Base-by-base conservation (phyloP, 2,113 vertebrate genomes). In the Lutjanus erythropterus region DNA sequence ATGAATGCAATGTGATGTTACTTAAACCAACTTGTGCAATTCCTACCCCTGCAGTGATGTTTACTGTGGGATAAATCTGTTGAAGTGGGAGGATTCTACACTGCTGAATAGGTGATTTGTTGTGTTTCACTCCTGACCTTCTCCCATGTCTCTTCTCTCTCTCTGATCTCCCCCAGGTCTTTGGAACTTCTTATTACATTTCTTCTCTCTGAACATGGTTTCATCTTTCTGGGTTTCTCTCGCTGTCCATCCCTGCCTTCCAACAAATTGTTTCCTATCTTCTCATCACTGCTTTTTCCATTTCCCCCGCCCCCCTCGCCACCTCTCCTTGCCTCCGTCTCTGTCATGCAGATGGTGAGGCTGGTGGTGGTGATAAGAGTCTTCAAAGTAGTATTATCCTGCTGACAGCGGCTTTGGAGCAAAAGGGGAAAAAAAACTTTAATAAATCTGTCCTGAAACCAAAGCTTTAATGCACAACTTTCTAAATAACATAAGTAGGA, bases 211-310 rank as follows among this genome's bases (percentile, higher is more conserved):
- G 67, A 74, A 74, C 62, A 47, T 33, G 25, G 42, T 60, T 64
- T 53, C 0, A 65, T 83, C 67, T 75, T 23, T 47, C 35, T 42
- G 18, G 18, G 18, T 69, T 41, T 72, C 23, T 62, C 27, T 56
- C 16, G 21, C 33, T 66, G 18, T 71, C 53, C 41, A 18, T 82
- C 41, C 3, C 25, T 47, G 44, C 23, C 50, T n/a, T 58, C 44
- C 39, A 35, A 50, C 71, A 78, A 83, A 85, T 78, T 50, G 62
- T 78, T 59, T 3, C 53, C 46, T 53, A 62, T 74, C 75, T 37
- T 59, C 62, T 81, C 52, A 83, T 83, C 55, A 12, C 39, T 42
- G 16, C 55, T 12, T 49, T 23, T 0, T 46, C 41, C 50, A 27
- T 27, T 5, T 1, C 6, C 18, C n/a, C 3, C 29, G 23, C 18